Percentiles rank a stretch among this genome's conserved stretches.
phyloP scores from a whole-genome alignment of 2,113 vertebrate genomes.

The Cyprinodon brontotheroides region DNA sequence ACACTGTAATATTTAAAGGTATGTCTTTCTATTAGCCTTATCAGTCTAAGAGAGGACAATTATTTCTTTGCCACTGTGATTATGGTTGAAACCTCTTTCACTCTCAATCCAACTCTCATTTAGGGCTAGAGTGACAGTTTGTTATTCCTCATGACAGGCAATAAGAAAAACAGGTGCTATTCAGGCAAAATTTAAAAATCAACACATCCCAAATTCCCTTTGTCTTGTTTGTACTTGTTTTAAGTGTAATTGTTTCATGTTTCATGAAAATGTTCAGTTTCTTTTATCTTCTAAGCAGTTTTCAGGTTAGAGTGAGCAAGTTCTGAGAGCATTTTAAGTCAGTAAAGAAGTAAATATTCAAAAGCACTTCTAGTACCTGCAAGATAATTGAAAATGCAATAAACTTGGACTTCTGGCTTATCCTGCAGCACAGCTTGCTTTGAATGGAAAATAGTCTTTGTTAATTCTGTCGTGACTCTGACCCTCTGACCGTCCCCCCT shows the following conservation, averaged over 20 bases:
- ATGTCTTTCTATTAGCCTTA: no score
- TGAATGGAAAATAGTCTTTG: conserved; percentile 52
- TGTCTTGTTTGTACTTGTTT: neutral
- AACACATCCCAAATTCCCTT: no score
- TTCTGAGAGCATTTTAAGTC: conserved; percentile 39
- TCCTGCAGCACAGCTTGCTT: conserved; percentile 15
- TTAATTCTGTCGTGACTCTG: conserved; percentile 55
- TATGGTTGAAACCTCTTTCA: no score
- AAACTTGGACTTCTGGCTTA: conserved; percentile 29
- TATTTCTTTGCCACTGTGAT: no score
- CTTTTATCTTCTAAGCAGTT: conserved; percentile 6
- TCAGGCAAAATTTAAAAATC: no score
- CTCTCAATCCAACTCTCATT: no score
- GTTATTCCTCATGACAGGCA: no score
- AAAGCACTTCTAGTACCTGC: conserved; percentile 35
- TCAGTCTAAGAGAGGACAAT: no score
- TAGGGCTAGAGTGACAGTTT: no score
- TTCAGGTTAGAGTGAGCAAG: conserved; percentile 21
- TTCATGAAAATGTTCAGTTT: neutral
- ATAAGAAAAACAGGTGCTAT: no score
- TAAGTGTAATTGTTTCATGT: neutral
- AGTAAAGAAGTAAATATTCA: conserved; percentile 49
- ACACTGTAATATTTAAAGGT: no score
- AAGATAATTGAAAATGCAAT: conserved; percentile 52
- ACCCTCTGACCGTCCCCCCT: conserved; percentile 33